These are phyloP conservation scores for Astreopora myriophthalma DNA, from an alignment of 64 coral and sea anemone genomes.

Conservation along the genomic window DNA sequence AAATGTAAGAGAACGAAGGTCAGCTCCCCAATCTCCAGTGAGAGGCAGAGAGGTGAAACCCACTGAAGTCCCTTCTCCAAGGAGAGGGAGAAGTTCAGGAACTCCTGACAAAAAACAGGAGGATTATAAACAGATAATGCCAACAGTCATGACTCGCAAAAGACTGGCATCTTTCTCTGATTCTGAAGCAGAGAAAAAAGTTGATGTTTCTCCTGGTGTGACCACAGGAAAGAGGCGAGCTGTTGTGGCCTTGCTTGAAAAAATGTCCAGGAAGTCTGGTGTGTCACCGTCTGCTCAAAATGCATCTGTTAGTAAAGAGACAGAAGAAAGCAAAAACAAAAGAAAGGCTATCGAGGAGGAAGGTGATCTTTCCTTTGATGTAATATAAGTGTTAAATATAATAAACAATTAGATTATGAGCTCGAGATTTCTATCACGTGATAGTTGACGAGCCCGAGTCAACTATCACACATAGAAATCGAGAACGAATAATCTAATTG, in stretches of 20 bases:
- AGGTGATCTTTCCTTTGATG: too few species aligned
- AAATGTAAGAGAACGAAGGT: neutral
- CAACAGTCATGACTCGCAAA: slow-evolving; percentile 15
- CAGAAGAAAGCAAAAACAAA: neutral
- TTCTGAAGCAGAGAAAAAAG: neutral
- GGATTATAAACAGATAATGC: slow-evolving; percentile 46
- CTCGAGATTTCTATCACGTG: too few species aligned
- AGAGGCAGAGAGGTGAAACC: neutral
- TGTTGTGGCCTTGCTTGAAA: slow-evolving; percentile 24
- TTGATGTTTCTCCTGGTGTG: neutral
- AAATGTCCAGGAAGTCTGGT: slow-evolving; percentile 26
- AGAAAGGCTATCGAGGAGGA: neutral
- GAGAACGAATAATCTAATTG: too few species aligned
- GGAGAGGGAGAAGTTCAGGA: slow-evolving; percentile 5
- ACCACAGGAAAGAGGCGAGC: neutral
- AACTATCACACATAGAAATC: too few species aligned
- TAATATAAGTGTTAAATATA: too few species aligned
- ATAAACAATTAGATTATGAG: too few species aligned
- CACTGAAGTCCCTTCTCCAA: neutral
- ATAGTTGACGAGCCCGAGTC: too few species aligned
- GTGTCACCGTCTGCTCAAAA: neutral
- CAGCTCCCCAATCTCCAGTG: neutral
- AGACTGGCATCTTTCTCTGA: slow-evolving; percentile 42
- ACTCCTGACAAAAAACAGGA: slow-evolving; percentile 14
- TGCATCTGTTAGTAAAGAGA: neutral